Base-by-base conservation (phyloP, 2,113 vertebrate genomes). In the Cygnus atratus region DNA sequence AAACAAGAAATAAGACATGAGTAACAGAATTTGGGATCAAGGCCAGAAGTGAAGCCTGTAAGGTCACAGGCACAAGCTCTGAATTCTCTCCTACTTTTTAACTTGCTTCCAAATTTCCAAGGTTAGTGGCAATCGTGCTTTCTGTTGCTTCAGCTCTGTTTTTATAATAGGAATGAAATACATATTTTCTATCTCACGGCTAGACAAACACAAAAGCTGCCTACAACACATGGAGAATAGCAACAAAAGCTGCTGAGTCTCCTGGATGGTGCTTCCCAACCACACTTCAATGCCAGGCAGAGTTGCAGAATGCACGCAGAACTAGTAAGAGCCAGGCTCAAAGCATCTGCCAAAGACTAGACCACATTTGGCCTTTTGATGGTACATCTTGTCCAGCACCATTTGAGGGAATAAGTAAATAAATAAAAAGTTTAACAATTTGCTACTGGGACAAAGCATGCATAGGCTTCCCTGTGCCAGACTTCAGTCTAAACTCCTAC, bases 201-300 rank as follows among this genome's bases (percentile, higher is more conserved):
- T 33, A 39, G 26, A 54, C 16, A 75, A 50, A 43, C 35, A n/a
- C 22, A 39, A 48, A 84, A 17, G 9, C 55, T 76, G 10, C 6
- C 52, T 25, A 16, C 31, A 26, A 4, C 22, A 13, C 62, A 25
- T 5, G 7, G 13, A 6, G 16, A 80, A 33, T 15, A 39, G 13
- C 24, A 44, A 58, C 54, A 72, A 65, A 83, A 80, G 29, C 46
- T 79, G 11, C 54, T 1, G 18, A 35, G 10, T n/a, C 28, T 73
- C 67, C 48, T 57, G 72, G 24, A 31, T 7, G 1, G 14, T 1
- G 0, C 39, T 82, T 74, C 62, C 65, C 39, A 68, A 0, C 10
- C 26, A 13, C 0, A 0, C 31, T 21, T 46, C 59, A 48, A 11
- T 48, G 20, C 46, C 46, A 13, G 29, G 55, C 71, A 65, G 15